Conservation (phyloP, 2,888 invertebrate genomes). For the Digitonthophagus gazella region DNA sequence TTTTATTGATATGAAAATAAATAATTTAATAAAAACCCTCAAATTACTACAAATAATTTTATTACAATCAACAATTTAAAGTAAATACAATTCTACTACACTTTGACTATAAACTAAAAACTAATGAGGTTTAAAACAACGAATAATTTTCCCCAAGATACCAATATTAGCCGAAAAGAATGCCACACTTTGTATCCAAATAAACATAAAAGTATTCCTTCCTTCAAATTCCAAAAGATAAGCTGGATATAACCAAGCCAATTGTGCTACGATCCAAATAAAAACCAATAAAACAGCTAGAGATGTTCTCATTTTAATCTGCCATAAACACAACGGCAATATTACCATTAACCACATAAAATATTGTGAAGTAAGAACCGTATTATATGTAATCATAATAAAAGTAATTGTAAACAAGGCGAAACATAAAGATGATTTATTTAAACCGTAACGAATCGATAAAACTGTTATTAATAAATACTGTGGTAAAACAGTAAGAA, state of each 20-base stretch:
- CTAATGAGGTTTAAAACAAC: constrained; percentile 40
- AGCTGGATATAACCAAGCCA: constrained; percentile 84
- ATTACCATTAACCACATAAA: constrained; percentile 94
- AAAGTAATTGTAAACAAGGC: constrained; percentile 82
- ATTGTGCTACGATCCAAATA: constrained; percentile 73
- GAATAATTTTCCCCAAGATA: constrained; percentile 46
- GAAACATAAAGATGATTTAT: constrained; percentile 73
- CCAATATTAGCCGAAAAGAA: constrained; percentile 83
- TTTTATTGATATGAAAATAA: too few relatives aligned
- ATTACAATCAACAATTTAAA: not conserved
- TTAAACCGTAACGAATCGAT: constrained; percentile 67
- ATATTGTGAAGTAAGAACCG: constrained; percentile 96
- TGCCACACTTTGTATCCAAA: constrained; percentile 81
- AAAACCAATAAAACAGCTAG: constrained; percentile 54
- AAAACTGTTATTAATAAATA: constrained; percentile 63
- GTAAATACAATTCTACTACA: constrained; percentile 1
- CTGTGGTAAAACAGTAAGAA: constrained; percentile 66
- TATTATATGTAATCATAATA: constrained; percentile 89
- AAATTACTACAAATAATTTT: not conserved
- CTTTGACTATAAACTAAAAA: not conserved
- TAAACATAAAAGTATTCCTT: constrained; percentile 73
- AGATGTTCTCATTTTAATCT: constrained; percentile 59
- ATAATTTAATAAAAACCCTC: not conserved
- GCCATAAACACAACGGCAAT: constrained; percentile 76
- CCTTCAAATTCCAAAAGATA: constrained; percentile 90